phyloP scores from a whole-genome alignment of 1,140 invertebrate species.

The Polypedilum vanderplanki region DNA sequence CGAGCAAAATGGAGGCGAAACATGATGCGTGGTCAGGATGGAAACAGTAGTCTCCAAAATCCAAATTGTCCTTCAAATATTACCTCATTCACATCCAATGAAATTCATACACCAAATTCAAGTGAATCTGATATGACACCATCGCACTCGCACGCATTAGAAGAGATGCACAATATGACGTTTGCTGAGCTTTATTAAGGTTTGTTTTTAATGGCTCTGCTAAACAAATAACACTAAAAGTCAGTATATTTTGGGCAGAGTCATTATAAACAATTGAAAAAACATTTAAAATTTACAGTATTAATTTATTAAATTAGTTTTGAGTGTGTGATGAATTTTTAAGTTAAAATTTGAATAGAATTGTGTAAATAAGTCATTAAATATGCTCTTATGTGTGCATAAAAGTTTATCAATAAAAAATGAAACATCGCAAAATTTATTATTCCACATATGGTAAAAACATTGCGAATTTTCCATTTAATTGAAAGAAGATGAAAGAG shows the following conservation, averaged over 20 bases:
- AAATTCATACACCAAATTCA: conserved; percentile 30
- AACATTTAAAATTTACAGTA: too few relatives aligned
- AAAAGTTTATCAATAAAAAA: too few relatives aligned
- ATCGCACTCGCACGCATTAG: conserved; percentile 31
- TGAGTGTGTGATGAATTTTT: too few relatives aligned
- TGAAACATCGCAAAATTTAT: too few relatives aligned
- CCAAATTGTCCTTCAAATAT: conserved; percentile 29
- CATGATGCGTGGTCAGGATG: conserved; percentile 64
- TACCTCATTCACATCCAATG: conserved; percentile 23
- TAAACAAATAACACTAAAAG: not conserved
- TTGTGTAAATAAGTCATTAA: too few relatives aligned
- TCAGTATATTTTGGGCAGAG: not conserved
- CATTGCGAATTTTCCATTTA: too few relatives aligned
- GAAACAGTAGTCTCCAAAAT: conserved; percentile 43
- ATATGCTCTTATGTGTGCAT: too few relatives aligned
- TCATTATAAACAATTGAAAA: not conserved
- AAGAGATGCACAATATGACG: conserved; percentile 32
- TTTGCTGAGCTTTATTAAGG: conserved; percentile 32
- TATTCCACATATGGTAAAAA: too few relatives aligned
- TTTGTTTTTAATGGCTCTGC: conserved; percentile 23
- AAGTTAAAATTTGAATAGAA: too few relatives aligned
- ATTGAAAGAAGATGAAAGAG: too few relatives aligned
- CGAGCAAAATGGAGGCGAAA: conserved; percentile 90
- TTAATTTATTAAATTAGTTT: too few relatives aligned
- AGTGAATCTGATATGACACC: conserved; percentile 30